phyloP scores from a whole-genome alignment of 2,888 invertebrate species.

The Tetrapedia diversipes region DNA sequence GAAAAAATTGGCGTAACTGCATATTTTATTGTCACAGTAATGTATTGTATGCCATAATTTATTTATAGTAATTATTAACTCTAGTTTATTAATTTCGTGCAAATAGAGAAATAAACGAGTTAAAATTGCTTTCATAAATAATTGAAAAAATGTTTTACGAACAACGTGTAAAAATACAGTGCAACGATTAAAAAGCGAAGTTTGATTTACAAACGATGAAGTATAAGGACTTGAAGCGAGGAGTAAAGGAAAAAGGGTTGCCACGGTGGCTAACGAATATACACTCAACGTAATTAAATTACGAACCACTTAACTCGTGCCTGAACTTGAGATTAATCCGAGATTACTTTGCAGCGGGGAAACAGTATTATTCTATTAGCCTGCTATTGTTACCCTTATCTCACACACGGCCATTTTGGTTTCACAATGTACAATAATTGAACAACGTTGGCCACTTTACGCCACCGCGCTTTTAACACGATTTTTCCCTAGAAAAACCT shows the following conservation, averaged over 20 bases:
- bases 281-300: constrained; percentile 51
- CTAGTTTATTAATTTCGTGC: no score
- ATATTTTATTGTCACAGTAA: no score
- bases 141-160: neutral
- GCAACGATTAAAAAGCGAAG: neutral
- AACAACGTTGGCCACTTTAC: constrained; percentile 31
- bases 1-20: no score
- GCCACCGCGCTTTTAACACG: constrained; percentile 15
- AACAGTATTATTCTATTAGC: constrained; percentile 53
- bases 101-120: no score
- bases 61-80: no score
- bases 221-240: neutral
- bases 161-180: no score
- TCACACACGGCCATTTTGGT: constrained; percentile 33
- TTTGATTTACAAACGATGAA: neutral
- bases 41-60: no score
- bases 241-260: constrained; percentile 11
- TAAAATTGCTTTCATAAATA: no score
- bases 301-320: constrained; percentile 54
- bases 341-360: constrained; percentile 52
- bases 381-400: constrained; percentile 54
- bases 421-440: constrained; percentile 39
- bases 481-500: neutral
- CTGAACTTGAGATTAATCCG: constrained; percentile 57
- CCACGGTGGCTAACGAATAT: constrained; percentile 24